These are phyloP conservation scores for Gambusia yucatana DNA, from an alignment of 2,797 vertebrate species.

Conservation along the genomic window DNA sequence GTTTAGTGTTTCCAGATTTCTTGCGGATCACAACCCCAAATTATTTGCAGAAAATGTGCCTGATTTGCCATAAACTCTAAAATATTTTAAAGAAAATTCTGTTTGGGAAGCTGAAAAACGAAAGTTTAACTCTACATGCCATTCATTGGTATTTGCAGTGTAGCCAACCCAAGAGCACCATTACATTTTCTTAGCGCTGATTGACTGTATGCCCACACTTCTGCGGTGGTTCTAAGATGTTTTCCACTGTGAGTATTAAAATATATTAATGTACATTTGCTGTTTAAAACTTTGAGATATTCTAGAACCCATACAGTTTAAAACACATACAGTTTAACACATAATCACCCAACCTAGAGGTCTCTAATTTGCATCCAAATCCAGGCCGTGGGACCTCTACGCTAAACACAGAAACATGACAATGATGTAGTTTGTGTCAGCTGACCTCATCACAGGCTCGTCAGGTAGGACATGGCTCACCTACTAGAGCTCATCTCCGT, in stretches of 20 bases:
- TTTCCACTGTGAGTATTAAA: background rate
- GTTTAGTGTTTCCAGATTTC: background rate
- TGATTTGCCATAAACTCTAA: background rate
- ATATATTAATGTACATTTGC: background rate
- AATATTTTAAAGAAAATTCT: background rate
- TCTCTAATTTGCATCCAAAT: background rate
- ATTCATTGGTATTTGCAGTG: background rate
- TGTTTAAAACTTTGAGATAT: background rate
- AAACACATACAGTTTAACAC: background rate
- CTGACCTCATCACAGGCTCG: conserved; percentile 65
- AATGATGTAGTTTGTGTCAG: conserved; percentile 61
- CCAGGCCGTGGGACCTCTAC: background rate
- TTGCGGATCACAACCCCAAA: background rate
- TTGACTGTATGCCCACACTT: background rate
- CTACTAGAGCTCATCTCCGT: conserved; percentile 61
- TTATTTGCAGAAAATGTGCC: background rate
- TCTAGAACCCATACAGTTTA: background rate
- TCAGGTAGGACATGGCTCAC: conserved; percentile 69
- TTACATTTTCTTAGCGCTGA: background rate
- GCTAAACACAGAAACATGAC: conserved; percentile 35
- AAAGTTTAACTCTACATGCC: background rate
- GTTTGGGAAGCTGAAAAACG: background rate
- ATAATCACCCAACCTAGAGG: background rate
- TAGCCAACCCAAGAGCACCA: background rate
- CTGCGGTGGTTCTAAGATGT: background rate